Base-by-base conservation (phyloP, 2,888 invertebrate species). In the Drosophila macrospina region DNA sequence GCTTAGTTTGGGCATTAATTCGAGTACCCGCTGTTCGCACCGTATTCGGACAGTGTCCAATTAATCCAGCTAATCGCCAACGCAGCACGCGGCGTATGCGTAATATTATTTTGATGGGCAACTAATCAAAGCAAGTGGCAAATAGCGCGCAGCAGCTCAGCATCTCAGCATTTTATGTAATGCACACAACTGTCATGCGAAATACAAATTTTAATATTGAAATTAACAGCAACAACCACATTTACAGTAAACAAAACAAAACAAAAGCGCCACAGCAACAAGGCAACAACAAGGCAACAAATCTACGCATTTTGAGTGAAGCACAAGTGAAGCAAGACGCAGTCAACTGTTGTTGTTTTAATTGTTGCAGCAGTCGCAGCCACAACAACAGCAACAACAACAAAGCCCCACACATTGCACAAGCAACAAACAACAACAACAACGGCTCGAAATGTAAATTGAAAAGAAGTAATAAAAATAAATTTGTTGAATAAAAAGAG, bases 391-490 rank as follows among this genome's bases (percentile, higher is more conserved):
- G 24, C 62, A 52, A 13, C 54, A 48, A 39, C 50, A 54, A 15
- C 34, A 15, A 16, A 36, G 34, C 13, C 16, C 41, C 42, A 24
- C 32, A 34, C 65, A 54, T 88, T 88, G 78, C 89, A 86, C 81
- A 86, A 83, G 81, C 69, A 30, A 47, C 52, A 34, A 47, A 48
- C 65, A 51, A 70, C 55, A 44, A 55, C 26, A 56, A 57, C 67
- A 69, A 78, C 61, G 67, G 41, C 64, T 55, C 65, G 44, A 56
- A 61, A 62, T 62, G 44, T 66, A 74, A 79, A 88, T 80, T 84
- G 85, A 84, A 83, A 86, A 83, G 80, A 80, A 80, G 84, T 80
- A 81, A 80, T 80, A 85, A 78, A 81, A 87, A 81, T 81, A 87
- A 86, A 89, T 78, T 84, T 62, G 74, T 48, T 69, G 55, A 48